Conservation (phyloP, 23 tunicate genomes). For the Phallusia fumigata region DNA sequence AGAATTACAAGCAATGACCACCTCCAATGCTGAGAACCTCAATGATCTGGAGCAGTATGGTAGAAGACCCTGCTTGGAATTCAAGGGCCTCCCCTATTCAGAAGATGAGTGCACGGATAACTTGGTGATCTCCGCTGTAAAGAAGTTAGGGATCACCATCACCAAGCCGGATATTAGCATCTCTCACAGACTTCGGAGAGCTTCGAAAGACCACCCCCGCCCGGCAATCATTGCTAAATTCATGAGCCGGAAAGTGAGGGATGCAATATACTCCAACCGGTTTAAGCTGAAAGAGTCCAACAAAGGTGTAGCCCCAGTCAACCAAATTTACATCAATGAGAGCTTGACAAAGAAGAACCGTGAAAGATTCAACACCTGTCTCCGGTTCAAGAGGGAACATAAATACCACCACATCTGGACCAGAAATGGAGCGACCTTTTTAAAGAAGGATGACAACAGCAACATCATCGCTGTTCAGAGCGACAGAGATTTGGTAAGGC, state of each 20-base stretch:
- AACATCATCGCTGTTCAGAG: background rate
- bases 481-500: slow-evolving; percentile 1
- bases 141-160: too few relatives aligned
- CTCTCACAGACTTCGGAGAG: too few relatives aligned
- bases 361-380: slow-evolving; percentile 6
- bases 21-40: too few relatives aligned
- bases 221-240: too few relatives aligned
- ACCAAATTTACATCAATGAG: slow-evolving; percentile 1
- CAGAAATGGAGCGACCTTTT: background rate
- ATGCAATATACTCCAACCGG: slow-evolving; percentile 9
- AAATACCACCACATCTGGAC: slow-evolving; percentile 10
- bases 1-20: too few relatives aligned
- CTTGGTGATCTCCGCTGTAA: too few relatives aligned
- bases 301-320: background rate
- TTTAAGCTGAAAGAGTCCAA: background rate
- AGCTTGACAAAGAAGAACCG: slow-evolving; percentile 14
- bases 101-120: too few relatives aligned
- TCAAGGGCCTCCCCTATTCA: too few relatives aligned
- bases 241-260: background rate
- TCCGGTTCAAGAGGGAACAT: background rate
- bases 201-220: too few relatives aligned
- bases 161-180: too few relatives aligned
- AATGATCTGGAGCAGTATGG: too few relatives aligned
- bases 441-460: slow-evolving; percentile 10
- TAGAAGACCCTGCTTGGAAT: too few relatives aligned